Percentiles rank a stretch among this genome's conserved stretches.
phyloP scores from a whole-genome alignment of 2,113 vertebrate species.

The Chionodraco myersi region DNA sequence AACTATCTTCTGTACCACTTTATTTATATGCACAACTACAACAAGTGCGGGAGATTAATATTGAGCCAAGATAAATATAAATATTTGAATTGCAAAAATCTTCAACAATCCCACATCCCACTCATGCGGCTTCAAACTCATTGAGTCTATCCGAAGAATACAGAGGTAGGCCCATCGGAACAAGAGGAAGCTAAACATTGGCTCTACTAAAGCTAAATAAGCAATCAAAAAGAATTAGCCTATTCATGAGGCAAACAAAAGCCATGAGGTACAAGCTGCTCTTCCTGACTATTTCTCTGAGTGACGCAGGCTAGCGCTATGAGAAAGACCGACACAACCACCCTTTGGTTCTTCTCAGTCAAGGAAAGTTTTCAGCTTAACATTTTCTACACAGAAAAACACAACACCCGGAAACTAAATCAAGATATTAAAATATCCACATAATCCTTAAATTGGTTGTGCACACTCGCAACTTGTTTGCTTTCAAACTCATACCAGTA shows the following conservation, averaged over 20 bases:
- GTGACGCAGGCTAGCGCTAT: neutral
- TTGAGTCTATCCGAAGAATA: neutral
- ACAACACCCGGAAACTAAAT: neutral
- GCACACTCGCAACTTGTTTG: neutral
- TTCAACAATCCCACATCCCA: neutral
- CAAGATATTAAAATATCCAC: neutral
- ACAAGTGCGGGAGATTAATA: neutral
- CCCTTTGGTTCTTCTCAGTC: neutral
- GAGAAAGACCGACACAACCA: neutral
- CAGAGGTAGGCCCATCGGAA: neutral
- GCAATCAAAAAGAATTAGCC: constrained; percentile 21
- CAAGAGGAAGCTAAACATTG: neutral
- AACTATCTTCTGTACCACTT: neutral
- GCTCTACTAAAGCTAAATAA: constrained; percentile 4
- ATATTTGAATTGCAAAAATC: neutral
- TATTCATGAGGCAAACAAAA: constrained; percentile 35
- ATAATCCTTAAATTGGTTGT: neutral
- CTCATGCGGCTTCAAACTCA: neutral
- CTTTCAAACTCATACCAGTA: neutral
- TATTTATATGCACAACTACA: neutral
- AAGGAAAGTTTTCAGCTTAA: neutral
- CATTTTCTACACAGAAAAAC: neutral
- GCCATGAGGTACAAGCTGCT: constrained; percentile 4
- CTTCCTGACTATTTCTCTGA: neutral
- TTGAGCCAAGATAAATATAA: neutral